Evolutionary conservation across 1,140 invertebrate species (phyloP).

Genomic region (Gryllus bimaculatus): DNA sequence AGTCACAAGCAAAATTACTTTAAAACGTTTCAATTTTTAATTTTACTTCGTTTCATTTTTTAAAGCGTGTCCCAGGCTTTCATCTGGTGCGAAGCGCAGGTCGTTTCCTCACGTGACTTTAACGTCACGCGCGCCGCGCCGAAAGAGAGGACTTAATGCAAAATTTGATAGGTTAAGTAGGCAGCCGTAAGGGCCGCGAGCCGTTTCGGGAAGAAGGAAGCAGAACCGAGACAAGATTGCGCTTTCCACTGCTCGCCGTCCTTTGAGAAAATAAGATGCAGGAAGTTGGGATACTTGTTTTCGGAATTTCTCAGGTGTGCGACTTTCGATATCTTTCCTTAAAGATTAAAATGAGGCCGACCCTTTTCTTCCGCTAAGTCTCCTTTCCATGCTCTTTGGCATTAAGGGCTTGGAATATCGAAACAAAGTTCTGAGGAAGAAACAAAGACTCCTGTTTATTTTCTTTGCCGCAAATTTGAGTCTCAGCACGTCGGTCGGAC

Average conservation of each 20-base stretch:
- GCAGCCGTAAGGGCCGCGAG: too few relatives aligned
- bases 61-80: too few relatives aligned
- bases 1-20: too few relatives aligned
- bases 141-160: neutral
- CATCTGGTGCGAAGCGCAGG: too few relatives aligned
- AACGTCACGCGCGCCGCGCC: neutral
- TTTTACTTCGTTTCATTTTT: too few relatives aligned
- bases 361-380: neutral
- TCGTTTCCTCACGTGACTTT: neutral
- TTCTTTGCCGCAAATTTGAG: neutral
- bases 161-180: neutral
- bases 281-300: neutral
- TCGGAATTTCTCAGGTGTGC: neutral
- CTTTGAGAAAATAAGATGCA: neutral
- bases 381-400: neutral
- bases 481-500: too few relatives aligned
- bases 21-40: too few relatives aligned
- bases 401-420: neutral
- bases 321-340: neutral
- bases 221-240: neutral
- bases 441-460: neutral
- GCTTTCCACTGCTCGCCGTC: neutral
- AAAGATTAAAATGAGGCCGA: neutral
- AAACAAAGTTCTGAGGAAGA: neutral
- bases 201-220: neutral